Base-by-base conservation (phyloP, 2,113 vertebrate species). In the Lipotes vexillifer region DNA sequence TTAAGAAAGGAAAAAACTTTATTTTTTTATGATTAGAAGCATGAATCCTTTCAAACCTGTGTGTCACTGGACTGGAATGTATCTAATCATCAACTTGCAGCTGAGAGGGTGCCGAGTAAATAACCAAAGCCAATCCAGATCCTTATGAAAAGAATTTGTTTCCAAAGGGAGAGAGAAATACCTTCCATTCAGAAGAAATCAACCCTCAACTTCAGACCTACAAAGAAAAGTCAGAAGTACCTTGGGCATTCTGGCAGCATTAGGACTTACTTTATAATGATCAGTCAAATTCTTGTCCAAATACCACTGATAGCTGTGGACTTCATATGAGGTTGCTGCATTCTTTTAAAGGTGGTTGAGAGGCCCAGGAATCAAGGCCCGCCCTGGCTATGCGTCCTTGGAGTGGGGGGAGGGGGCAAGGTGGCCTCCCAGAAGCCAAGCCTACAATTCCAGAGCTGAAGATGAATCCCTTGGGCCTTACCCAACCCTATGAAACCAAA, bases 1-100 rank as follows among this genome's bases (percentile, higher is more conserved):
- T 98, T 97, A 93, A 94, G 84, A 82, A 87, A 93, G 91, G 78
- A 72, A 93, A 95, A 97, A 95, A 91, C 66, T 92, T 92, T 97
- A 97, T 97, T 96, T 98, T 96, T 96, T 97, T 97, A 90, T 97
- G 98, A 97, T 97, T 95, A 96, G 97, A 98, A 97, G 93, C 95
- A 98, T 96, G 96, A 97, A 97, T 97, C 98, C 97, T 98, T 97
- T 98, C 93, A 95, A 95, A 97, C 90, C 68, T 65, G 87, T 84
- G 88, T 97, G 97, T 97, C 97, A 97, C 94, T 1, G 46, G 93
- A 96, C 96, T 91, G 97, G 97, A 97, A 98, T 97, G 96, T 88
- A 93, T 96, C 93, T 96, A 91, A 97, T 97, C 95, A 97, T 94
- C 97, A 90, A 86, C 68, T 95, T 89, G 96, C 95, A 69, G 93